These are phyloP conservation scores for Cryptoleucopteryx plumbea DNA, from an alignment of 2,113 vertebrate genomes.

Conservation along the genomic window DNA sequence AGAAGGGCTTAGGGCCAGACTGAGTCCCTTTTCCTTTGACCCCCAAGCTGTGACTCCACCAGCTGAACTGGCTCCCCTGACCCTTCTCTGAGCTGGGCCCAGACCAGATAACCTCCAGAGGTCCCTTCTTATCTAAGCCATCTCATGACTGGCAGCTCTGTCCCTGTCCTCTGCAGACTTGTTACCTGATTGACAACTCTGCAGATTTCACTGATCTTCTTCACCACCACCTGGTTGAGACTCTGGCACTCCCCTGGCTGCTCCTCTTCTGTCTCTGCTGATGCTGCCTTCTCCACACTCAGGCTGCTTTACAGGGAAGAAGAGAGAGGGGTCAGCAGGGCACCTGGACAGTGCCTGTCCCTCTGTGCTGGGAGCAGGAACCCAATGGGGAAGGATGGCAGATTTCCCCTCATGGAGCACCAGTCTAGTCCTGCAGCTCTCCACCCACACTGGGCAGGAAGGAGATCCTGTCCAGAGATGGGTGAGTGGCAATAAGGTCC, in stretches of 20 bases:
- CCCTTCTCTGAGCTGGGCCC: background rate
- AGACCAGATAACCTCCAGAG: background rate
- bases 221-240: constrained; percentile 86
- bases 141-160: background rate
- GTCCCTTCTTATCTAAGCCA: background rate
- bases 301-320: constrained; percentile 44
- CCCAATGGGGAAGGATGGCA: background rate
- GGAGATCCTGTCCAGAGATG: background rate
- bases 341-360: background rate
- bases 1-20: background rate
- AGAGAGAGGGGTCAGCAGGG: background rate
- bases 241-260: constrained; percentile 79
- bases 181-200: constrained; percentile 93
- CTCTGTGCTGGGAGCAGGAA: background rate
- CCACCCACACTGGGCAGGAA: background rate
- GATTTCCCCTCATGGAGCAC: background rate
- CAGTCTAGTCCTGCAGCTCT: background rate
- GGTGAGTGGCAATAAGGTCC: background rate
- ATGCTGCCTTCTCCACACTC: constrained; percentile 59
- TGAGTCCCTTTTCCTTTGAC: background rate
- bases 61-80: background rate
- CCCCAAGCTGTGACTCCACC: background rate
- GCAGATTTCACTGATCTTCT: constrained; percentile 92
- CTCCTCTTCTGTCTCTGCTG: constrained; percentile 71
- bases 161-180: background rate